Evolutionary conservation across 2,113 vertebrate genomes (phyloP).

Genomic region (Corvus hawaiiensis): DNA sequence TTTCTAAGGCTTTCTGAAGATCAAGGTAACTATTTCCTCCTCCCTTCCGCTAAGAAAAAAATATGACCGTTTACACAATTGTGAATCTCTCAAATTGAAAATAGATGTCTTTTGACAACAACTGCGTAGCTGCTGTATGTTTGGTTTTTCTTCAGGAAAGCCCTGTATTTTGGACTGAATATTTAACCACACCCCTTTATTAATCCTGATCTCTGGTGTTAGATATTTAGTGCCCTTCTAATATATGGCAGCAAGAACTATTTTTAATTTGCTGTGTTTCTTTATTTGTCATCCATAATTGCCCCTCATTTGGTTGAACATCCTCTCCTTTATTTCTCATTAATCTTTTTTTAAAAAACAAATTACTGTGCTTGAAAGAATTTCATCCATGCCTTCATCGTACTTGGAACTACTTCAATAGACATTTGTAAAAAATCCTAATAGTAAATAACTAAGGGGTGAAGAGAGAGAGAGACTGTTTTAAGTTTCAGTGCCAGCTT

Average conservation of each 20-base stretch:
- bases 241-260: not conserved
- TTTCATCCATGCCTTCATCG: not conserved
- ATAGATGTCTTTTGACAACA: not conserved
- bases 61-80: not conserved
- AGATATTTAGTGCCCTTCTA: not conserved
- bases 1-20: not conserved
- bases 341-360: not conserved
- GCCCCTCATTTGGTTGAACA: not conserved
- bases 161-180: not conserved
- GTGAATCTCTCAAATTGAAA: not conserved
- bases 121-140: not conserved
- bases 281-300: not conserved
- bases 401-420: constrained; percentile 47
- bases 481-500: constrained; percentile 17
- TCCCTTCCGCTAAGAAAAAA: not conserved
- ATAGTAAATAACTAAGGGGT: constrained; percentile 40
- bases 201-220: not conserved
- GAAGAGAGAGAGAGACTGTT: not conserved
- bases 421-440: constrained; percentile 15
- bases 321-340: not conserved
- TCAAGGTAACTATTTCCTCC: not conserved
- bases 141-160: not conserved
- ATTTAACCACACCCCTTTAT: constrained; percentile 48
- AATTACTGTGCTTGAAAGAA: not conserved
- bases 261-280: not conserved